A percentile compares a stretch with the other conserved stretches of the same genome.
These are phyloP conservation scores for Chroicocephalus ridibundus DNA, from an alignment of 2,113 vertebrate genomes.

Conservation along the genomic window DNA sequence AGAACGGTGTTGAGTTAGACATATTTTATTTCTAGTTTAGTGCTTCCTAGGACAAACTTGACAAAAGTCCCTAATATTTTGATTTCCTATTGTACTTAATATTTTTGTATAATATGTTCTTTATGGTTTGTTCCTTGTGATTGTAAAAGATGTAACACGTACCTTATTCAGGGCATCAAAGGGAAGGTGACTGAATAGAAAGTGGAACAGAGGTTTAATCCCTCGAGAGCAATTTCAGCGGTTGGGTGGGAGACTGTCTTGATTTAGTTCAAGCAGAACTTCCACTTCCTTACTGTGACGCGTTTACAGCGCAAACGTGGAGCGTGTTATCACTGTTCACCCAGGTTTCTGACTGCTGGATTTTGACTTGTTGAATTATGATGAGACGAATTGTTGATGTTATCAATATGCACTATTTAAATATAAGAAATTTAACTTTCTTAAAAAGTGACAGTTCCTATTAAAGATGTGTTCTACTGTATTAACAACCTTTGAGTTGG, in stretches of 20 bases:
- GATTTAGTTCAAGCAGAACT: not conserved
- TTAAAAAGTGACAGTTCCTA: not conserved
- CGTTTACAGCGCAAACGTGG: rapidly evolving
- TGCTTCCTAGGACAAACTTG: not conserved
- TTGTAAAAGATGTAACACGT: not conserved
- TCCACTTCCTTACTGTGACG: rapidly evolving
- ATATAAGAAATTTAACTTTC: not conserved
- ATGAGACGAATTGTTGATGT: not conserved
- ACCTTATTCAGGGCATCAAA: not conserved
- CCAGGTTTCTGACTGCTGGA: not conserved
- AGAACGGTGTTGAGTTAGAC: not conserved
- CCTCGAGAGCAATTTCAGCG: rapidly evolving
- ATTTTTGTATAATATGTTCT: not conserved
- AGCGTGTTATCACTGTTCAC: not conserved
- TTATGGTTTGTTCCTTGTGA: not conserved
- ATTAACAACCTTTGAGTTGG: not conserved
- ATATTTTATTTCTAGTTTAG: not conserved
- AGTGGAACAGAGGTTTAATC: not conserved
- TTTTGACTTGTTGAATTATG: not conserved
- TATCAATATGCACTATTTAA: not conserved
- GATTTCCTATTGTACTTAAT: not conserved
- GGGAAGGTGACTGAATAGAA: not conserved
- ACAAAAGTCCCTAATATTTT: not conserved
- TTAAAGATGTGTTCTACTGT: not conserved
- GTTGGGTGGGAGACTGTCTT: not conserved